A percentile compares a stretch with the other conserved stretches of the same genome.
phyloP scores from a whole-genome alignment of 2,113 vertebrate genomes.

The Fukomys damarensis region DNA sequence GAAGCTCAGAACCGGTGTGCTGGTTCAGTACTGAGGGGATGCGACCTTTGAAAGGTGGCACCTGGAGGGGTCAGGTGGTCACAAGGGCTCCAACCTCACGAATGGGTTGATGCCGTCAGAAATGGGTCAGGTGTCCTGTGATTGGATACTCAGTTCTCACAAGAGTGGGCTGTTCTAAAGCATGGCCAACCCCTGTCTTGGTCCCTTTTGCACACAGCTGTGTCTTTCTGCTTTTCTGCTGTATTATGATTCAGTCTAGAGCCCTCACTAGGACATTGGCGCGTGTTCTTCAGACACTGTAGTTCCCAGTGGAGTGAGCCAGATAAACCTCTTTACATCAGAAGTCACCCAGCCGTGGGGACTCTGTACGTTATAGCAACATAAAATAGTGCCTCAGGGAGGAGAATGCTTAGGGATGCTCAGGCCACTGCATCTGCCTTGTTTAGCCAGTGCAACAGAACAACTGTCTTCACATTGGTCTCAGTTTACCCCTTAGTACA shows the following conservation, averaged over 20 bases:
- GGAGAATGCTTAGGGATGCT: not conserved
- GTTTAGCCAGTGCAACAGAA: not conserved
- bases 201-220: not conserved
- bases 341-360: not conserved
- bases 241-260: not conserved
- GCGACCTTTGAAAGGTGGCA: not conserved
- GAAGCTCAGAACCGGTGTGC: not conserved
- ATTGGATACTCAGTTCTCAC: not conserved
- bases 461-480: not conserved
- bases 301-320: not conserved
- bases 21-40: not conserved
- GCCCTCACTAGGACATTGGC: not conserved
- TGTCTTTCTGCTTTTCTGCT: not conserved
- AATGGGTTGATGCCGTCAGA: not conserved
- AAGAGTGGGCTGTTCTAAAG: not conserved
- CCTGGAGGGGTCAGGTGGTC: not conserved
- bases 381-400: not conserved
- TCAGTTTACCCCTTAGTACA: not conserved
- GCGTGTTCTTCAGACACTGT: not conserved
- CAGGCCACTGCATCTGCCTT: not conserved
- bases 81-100: not conserved
- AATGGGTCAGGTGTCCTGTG: too few species aligned
- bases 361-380: not conserved
- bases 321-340: not conserved
- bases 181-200: too few species aligned